Conservation (phyloP, 2,113 vertebrate genomes). For the Accipiter cooperii region DNA sequence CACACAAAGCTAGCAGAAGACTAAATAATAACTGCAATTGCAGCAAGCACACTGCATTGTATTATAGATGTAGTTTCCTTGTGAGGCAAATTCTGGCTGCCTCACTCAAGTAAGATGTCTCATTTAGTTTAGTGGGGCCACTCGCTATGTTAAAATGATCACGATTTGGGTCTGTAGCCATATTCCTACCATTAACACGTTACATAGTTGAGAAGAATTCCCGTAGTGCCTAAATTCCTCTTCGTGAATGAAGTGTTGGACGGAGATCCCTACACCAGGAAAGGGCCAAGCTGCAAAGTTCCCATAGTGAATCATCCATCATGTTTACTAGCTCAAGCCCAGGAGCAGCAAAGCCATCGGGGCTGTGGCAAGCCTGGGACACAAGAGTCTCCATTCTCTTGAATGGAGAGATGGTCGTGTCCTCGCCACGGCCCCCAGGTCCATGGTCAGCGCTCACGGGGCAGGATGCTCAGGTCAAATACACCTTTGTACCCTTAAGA, state of each 20-base stretch:
- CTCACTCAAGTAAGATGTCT: background rate
- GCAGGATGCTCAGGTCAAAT: background rate
- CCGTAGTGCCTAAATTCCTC: background rate
- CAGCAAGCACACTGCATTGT: background rate
- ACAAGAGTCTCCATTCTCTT: background rate
- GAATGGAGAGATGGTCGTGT: background rate
- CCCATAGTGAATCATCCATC: background rate
- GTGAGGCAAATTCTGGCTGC: background rate
- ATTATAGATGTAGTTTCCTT: background rate
- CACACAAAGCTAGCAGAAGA: background rate
- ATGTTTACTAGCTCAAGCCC: background rate
- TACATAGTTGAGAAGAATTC: background rate
- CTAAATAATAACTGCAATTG: background rate
- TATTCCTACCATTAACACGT: background rate
- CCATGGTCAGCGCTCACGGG: background rate
- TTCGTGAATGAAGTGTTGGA: background rate
- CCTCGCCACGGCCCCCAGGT: background rate
- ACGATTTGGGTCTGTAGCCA: background rate
- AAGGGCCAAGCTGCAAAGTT: background rate
- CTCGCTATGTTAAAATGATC: background rate
- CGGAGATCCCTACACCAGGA: background rate
- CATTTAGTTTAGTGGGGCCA: background rate
- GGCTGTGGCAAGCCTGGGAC: background rate
- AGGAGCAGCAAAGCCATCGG: background rate
- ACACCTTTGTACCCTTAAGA: background rate